These are phyloP conservation scores for Takifugu ocellatus DNA, from an alignment of 2,797 vertebrate genomes.

Conservation along the genomic window DNA sequence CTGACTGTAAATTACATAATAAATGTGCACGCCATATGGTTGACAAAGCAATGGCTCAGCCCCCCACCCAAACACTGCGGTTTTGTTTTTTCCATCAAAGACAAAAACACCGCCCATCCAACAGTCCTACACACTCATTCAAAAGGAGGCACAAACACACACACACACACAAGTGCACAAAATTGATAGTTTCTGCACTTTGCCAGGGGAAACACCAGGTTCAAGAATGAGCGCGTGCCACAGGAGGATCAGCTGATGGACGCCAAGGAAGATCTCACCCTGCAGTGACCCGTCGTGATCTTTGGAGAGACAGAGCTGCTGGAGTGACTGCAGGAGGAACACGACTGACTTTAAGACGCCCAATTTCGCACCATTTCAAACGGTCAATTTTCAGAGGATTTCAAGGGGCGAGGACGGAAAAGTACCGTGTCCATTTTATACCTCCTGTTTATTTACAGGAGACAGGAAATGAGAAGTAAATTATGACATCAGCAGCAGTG, in stretches of 20 bases:
- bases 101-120: constrained; percentile 24
- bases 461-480: not conserved
- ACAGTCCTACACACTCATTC: constrained; percentile 20
- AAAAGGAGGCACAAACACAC: constrained; percentile 31
- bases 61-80: constrained; percentile 45
- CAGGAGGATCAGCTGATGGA: too few relatives aligned
- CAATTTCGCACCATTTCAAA: not conserved
- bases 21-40: constrained; percentile 69
- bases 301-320: too few relatives aligned
- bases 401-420: not conserved
- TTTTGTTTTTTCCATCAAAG: constrained; percentile 56
- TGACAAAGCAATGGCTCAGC: constrained; percentile 42
- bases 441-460: not conserved
- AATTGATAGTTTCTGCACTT: constrained; percentile 22
- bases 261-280: too few relatives aligned
- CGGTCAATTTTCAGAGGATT: not conserved
- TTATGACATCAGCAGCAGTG: not conserved
- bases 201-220: too few relatives aligned
- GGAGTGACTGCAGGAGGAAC: too few relatives aligned
- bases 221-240: too few relatives aligned
- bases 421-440: not conserved
- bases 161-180: constrained; percentile 8
- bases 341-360: too few relatives aligned
- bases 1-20: constrained; percentile 69
- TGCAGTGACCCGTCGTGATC: too few relatives aligned